Evolutionary conservation across 2,113 vertebrate species (phyloP).

Genomic region (Garra rufa): DNA sequence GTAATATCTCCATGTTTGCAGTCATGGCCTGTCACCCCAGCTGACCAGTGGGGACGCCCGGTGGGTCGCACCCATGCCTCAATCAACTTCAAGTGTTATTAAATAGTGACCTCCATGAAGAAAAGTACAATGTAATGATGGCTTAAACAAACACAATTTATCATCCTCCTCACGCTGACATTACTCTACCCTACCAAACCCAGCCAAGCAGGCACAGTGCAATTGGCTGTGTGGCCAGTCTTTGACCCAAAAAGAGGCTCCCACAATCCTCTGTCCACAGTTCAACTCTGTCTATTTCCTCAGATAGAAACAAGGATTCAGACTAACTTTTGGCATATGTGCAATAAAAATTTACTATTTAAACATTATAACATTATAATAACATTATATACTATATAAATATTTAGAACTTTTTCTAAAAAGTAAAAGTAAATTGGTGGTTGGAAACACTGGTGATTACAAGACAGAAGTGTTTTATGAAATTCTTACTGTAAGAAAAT

Average conservation of each 20-base stretch:
- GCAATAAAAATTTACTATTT: neutral
- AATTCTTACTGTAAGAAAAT: neutral
- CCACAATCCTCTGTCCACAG: constrained; percentile 36
- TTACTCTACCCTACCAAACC: constrained; percentile 74
- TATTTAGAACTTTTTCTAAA: neutral
- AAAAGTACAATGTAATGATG: constrained; percentile 87
- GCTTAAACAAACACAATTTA: constrained; percentile 91
- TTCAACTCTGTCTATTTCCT: neutral
- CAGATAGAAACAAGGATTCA: neutral
- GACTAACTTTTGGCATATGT: neutral
- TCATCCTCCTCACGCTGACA: constrained; percentile 80
- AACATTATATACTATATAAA: neutral
- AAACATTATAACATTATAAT: no score
- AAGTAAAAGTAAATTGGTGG: neutral
- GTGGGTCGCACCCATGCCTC: constrained; percentile 70
- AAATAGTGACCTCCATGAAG: constrained; percentile 87
- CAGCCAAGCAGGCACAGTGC: constrained; percentile 64
- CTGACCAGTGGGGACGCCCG: constrained; percentile 81
- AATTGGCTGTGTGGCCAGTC: constrained; percentile 55
- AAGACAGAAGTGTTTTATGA: neutral
- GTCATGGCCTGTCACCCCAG: constrained; percentile 86
- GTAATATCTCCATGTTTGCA: constrained; percentile 84
- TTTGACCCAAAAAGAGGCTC: constrained; percentile 44
- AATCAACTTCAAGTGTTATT: constrained; percentile 85
- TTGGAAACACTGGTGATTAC: neutral